Evolutionary conservation across 1,140 invertebrate genomes (phyloP).

Genomic region (Venturia canescens): DNA sequence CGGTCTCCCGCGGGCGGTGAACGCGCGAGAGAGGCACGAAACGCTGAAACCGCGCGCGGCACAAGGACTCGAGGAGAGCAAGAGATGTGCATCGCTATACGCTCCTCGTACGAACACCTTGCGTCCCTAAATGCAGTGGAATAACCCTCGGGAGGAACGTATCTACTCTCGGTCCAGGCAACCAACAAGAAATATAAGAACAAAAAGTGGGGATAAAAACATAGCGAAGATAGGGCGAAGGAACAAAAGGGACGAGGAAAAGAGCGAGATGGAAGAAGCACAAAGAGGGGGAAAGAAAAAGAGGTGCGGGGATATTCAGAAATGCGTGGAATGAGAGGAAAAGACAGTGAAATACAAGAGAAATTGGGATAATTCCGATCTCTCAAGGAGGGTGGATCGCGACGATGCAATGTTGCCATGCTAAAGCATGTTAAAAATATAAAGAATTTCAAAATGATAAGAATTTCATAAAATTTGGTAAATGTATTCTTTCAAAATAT

Average conservation of each 20-base stretch:
- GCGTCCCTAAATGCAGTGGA: slow-evolving; percentile 49
- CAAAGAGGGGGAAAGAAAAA: too few relatives aligned
- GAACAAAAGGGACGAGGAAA: slow-evolving; percentile 35
- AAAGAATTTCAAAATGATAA: too few relatives aligned
- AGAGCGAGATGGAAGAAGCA: slow-evolving; percentile 50
- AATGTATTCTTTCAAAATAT: too few relatives aligned
- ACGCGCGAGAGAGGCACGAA: slow-evolving; percentile 9
- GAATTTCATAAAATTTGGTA: too few relatives aligned
- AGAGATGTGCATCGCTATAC: slow-evolving; percentile 43
- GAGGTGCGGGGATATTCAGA: too few relatives aligned
- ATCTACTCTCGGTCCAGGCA: slow-evolving; percentile 29
- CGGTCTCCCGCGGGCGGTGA: slow-evolving; percentile 1
- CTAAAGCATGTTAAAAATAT: too few relatives aligned
- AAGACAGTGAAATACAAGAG: too few relatives aligned
- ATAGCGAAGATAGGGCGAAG: too few relatives aligned
- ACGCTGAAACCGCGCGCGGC: neutral
- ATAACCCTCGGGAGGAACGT: slow-evolving; percentile 37
- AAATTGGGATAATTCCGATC: too few relatives aligned
- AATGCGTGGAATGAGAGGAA: too few relatives aligned
- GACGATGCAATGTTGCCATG: too few relatives aligned
- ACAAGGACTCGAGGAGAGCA: neutral
- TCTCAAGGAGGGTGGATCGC: too few relatives aligned
- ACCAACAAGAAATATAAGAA: neutral
- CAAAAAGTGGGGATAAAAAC: neutral
- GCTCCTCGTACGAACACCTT: slow-evolving; percentile 47